These are phyloP conservation scores for Tupaia tana DNA, from an alignment of 2,113 vertebrate species.

Conservation along the genomic window DNA sequence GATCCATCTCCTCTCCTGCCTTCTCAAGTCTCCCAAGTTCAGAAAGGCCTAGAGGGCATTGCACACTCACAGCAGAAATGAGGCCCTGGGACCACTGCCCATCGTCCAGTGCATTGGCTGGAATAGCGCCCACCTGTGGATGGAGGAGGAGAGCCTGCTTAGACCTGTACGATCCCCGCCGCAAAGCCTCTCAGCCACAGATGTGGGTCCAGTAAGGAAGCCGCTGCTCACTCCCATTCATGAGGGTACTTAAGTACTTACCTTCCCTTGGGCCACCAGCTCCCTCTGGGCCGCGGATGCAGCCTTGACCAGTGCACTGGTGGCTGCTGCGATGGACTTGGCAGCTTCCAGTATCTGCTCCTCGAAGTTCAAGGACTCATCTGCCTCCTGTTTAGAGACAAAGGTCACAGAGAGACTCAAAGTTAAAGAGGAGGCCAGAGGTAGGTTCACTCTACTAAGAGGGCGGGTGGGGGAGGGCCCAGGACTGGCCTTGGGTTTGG, in stretches of 20 bases:
- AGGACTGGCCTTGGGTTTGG: constrained; percentile 94
- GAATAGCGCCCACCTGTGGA: constrained; percentile 94
- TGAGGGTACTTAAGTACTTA: constrained; percentile 69
- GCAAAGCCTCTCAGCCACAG: background rate
- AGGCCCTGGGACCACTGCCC: constrained; percentile 99
- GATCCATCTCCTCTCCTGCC: background rate
- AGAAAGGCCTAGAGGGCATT: background rate
- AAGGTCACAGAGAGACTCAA: background rate
- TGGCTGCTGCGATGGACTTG: constrained; percentile 98
- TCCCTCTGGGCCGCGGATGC: constrained; percentile 97
- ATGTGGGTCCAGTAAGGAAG: background rate
- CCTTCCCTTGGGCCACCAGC: constrained; percentile 98
- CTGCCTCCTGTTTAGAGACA: constrained; percentile 91
- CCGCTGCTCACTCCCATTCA: background rate
- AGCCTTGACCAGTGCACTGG: constrained; percentile 97
- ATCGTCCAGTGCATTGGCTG: constrained; percentile 96
- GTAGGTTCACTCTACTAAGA: background rate
- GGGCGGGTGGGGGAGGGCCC: too few species aligned
- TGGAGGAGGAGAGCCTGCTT: background rate
- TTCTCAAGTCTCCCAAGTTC: background rate
- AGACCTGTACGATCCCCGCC: background rate
- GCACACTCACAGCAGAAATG: constrained; percentile 96
- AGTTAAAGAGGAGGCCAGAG: background rate
- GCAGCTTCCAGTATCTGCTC: constrained; percentile 99
- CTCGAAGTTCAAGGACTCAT: constrained; percentile 98